phyloP scores from a whole-genome alignment of 2,113 vertebrate species.

The Python bivittatus region DNA sequence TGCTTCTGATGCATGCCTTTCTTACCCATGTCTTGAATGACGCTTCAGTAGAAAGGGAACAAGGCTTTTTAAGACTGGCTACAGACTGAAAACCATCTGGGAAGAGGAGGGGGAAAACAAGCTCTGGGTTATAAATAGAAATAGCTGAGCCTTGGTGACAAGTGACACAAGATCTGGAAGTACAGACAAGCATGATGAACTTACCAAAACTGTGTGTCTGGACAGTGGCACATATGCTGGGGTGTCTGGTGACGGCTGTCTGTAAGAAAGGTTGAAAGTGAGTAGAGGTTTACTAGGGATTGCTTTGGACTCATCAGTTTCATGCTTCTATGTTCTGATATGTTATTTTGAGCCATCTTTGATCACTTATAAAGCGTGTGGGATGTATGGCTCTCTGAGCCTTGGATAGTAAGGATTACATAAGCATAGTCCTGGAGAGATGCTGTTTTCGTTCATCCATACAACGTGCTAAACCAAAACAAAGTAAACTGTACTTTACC shows the following conservation, averaged over 20 bases:
- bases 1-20: background rate
- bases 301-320: background rate
- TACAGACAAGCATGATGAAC: slow-evolving; percentile 14
- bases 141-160: slow-evolving; percentile 64
- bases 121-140: slow-evolving; percentile 64
- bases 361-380: background rate
- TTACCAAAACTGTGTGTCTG: background rate
- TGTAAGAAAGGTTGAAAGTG: slow-evolving; percentile 30
- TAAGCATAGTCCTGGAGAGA: background rate
- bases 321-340: background rate
- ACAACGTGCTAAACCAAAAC: background rate
- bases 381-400: background rate
- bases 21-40: background rate
- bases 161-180: slow-evolving; percentile 57
- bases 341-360: background rate
- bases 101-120: slow-evolving; percentile 29
- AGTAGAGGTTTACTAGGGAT: background rate
- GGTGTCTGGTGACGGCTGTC: slow-evolving; percentile 25
- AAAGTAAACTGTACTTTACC: background rate
- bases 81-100: slow-evolving; percentile 47
- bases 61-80: background rate
- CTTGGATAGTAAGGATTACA: background rate
- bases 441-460: background rate
- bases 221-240: background rate
- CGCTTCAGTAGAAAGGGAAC: background rate